Evolutionary conservation across 2,888 invertebrate genomes (phyloP).

Genomic region (Ferdinandea cuprea): DNA sequence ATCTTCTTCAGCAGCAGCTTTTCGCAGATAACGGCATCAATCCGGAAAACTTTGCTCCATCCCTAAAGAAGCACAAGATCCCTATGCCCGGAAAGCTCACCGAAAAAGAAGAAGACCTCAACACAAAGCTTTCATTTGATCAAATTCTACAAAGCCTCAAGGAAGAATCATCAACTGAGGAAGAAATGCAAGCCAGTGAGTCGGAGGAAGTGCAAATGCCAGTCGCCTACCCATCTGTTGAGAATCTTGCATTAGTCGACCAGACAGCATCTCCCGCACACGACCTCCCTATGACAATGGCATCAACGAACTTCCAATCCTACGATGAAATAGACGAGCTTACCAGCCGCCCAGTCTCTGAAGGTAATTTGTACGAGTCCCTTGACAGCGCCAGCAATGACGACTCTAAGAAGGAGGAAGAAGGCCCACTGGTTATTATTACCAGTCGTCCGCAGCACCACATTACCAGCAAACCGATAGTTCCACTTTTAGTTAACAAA

Average conservation of each 20-base stretch:
- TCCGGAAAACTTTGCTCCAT: constrained; percentile 27
- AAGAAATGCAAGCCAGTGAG: constrained; percentile 63
- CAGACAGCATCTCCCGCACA: constrained; percentile 37
- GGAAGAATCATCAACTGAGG: constrained; percentile 75
- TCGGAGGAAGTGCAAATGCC: constrained; percentile 58
- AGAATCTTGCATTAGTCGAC: not conserved
- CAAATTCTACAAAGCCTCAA: constrained; percentile 81
- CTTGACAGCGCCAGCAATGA: constrained; percentile 56
- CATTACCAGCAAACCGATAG: constrained; percentile 51
- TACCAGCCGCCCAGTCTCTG: constrained; percentile 46
- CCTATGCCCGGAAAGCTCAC: constrained; percentile 30
- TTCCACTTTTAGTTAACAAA: constrained; percentile 13
- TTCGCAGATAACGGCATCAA: constrained; percentile 33
- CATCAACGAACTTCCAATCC: constrained; percentile 62
- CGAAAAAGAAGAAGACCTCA: constrained; percentile 77
- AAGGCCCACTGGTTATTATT: constrained; percentile 76
- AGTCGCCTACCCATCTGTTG: constrained; percentile 26
- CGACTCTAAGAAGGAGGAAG: constrained; percentile 65
- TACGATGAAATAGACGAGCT: constrained; percentile 73
- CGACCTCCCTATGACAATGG: constrained; percentile 34
- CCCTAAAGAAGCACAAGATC: constrained; percentile 32
- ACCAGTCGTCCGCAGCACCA: constrained; percentile 77
- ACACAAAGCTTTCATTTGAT: constrained; percentile 80
- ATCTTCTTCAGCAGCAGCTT: constrained; percentile 2
- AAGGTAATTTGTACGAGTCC: constrained; percentile 63